phyloP scores from a whole-genome alignment of 2,797 vertebrate species.

The Balearica regulorum region DNA sequence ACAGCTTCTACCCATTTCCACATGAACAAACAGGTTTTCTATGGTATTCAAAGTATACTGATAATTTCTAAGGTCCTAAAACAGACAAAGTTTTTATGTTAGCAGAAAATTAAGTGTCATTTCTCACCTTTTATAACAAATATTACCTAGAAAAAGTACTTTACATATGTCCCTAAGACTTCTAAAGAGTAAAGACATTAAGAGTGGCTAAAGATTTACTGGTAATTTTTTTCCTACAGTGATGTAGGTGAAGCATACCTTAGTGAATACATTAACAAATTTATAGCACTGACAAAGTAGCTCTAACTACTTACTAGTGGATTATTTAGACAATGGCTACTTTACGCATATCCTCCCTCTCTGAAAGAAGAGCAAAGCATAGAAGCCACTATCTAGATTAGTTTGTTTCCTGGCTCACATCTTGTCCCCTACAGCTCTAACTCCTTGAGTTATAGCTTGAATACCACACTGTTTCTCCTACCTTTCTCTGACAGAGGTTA shows the following conservation, averaged over 20 bases:
- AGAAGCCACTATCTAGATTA: neutral
- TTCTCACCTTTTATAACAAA: neutral
- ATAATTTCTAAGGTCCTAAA: slow-evolving; percentile 93
- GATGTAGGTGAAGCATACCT: neutral
- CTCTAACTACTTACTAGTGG: neutral
- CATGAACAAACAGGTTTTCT: slow-evolving; percentile 87
- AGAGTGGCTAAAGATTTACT: neutral
- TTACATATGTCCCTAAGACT: neutral
- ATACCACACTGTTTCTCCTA: neutral
- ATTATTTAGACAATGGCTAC: neutral
- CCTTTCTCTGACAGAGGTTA: neutral
- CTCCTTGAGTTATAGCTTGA: neutral
- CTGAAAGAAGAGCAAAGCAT: neutral
- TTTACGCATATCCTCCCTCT: neutral
- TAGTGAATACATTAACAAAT: neutral
- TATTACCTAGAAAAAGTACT: neutral
- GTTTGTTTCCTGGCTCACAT: neutral
- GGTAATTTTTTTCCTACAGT: neutral
- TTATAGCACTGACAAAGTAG: neutral
- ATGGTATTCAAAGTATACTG: slow-evolving; percentile 90
- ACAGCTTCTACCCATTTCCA: slow-evolving; percentile 94
- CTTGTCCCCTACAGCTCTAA: neutral
- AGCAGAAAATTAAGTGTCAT: neutral
- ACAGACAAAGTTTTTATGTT: neutral
- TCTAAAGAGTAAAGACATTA: neutral